Evolutionary conservation across 2,797 vertebrate species (phyloP).

Genomic region (Peromyscus melanophrys): DNA sequence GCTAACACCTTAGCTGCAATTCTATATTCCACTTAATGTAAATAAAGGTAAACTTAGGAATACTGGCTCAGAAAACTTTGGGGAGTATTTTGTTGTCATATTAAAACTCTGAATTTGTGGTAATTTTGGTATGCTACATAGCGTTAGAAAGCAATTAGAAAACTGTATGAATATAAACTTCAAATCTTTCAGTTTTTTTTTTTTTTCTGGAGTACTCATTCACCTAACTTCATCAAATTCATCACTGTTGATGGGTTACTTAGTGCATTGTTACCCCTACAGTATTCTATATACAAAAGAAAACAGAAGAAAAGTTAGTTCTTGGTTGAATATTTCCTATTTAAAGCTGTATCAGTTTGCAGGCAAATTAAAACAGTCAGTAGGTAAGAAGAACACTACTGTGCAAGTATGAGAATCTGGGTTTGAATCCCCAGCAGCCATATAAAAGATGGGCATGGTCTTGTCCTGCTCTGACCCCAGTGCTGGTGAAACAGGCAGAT

Average conservation of each 20-base stretch:
- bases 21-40: background rate
- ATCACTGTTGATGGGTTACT: background rate
- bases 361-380: too few species aligned
- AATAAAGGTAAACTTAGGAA: background rate
- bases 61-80: background rate
- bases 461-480: background rate
- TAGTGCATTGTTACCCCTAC: background rate
- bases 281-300: background rate
- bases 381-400: background rate
- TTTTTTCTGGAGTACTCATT: background rate
- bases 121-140: background rate
- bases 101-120: background rate
- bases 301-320: background rate
- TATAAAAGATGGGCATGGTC: background rate
- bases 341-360: background rate
- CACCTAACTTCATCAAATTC: constrained; percentile 23
- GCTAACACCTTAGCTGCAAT: background rate
- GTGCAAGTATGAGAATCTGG: background rate
- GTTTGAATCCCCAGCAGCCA: background rate
- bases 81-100: background rate
- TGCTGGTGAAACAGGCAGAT: background rate
- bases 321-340: background rate
- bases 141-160: background rate
- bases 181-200: background rate
- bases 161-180: background rate